Evolutionary conservation across 2,113 vertebrate species (phyloP), one percentile per base, ranked within the genome.

Genomic region (Cettia cetti): DNA sequence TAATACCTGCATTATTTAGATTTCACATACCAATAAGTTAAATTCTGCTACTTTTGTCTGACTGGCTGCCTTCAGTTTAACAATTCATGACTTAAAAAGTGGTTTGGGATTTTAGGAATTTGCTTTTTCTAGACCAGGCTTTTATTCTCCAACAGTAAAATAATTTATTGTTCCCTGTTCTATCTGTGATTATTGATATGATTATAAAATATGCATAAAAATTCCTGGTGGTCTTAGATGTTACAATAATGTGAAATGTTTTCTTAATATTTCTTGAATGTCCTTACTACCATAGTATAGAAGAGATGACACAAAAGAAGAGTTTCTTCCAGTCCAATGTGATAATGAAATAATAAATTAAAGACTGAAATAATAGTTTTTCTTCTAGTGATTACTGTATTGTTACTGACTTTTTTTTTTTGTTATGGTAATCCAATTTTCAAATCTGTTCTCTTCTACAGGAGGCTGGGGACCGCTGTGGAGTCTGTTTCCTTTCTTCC

Each of bases 401-500:
- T 82, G 28, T 88, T 95, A 80, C 15, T 61, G 37, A 12, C 24
- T 15, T 35, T 10, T 33, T 40, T 91, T 47, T 93, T 64, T 40
- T 26, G 39, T 22, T 24, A 31, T 6, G 35, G 9, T 92, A 83
- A 80, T 85, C 20, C 33, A 59, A 0, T 64, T 93, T 56, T 88
- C 26, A 69, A 74, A 87, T 91, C 27, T 91, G 50, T 59, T 77
- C 56, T 44, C 76, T 94, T 92, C 86, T 75, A 52, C 95, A 99
- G 99, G 98, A 96, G 78, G 96, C 95, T 33, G 95, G 98, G 96
- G 98, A 99, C 57, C 81, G 94, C 56, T 97, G 95, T 93, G 96
- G 96, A 4, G 93, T 93, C 59, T 98, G 97, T 90, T 98, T 97
- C 95, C 90, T 98, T 65, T 98, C 98, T n/a, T 97, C 97, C 90